Base-by-base conservation (phyloP, 2,888 invertebrate genomes). In the Diplazon laetatorius region DNA sequence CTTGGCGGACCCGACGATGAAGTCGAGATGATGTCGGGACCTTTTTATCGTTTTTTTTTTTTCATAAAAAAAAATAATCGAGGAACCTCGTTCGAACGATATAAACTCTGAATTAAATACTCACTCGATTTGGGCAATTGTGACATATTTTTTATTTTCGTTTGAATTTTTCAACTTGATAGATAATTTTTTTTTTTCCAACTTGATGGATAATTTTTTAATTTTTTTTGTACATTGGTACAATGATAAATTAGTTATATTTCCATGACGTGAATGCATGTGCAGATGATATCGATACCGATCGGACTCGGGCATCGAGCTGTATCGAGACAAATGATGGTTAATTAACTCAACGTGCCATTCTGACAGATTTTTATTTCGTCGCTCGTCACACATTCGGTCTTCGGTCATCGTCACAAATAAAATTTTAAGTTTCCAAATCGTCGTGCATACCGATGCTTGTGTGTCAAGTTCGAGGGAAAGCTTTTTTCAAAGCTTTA, bases 1-100 rank as follows among this genome's bases (percentile, higher is more conserved):
- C 86, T 88, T n/a, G 89, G 87, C n/a, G 80, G 25, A 5, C 86
- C 86, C 3, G 85, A 78, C 0, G 86, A 87, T 22, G 87, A 87
- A 1, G 87, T 86, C n/a, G 82, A 83, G 6, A 80, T 16, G 22
- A 80, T 5, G 0, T 44, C 10, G 0, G 5, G 0, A 4, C 12
- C 4, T 55, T 66, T 74, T n/a, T n/a, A n/a, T n/a, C n/a, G n/a
- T n/a, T n/a, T n/a, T n/a, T n/a, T n/a, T n/a, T 25, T 35, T 59
- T 50, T 10, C 71, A 78, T 73, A 6, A 14, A 12, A 22, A 59
- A 18, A 44, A 16, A 9, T 4, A 46, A 14, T 16, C 6, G 30
- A 60, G 25, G 16, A n/a, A 57, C 69, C 22, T 9, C 35, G 18
- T 46, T 4, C 20, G 30, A 16, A 25, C n/a, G 0, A 14, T 12